Base-by-base conservation (phyloP, 2,888 invertebrate genomes). In the Asteroscopus sphinx region DNA sequence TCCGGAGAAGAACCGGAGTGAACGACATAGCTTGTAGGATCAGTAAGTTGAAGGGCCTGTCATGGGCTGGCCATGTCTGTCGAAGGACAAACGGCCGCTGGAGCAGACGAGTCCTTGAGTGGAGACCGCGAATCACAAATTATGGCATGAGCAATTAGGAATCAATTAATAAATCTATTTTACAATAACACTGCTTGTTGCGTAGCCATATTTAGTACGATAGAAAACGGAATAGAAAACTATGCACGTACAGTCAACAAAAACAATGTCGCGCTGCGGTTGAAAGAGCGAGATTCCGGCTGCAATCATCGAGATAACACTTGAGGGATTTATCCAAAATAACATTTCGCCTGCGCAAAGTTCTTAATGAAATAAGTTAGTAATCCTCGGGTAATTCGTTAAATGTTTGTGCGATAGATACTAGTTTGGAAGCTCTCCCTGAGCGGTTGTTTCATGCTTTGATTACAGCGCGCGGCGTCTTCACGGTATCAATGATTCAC, bases 311-410 rank as follows among this genome's bases (percentile, higher is more conserved):
- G 77, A 83, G 85, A 85, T 88, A 87, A 86, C 80, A 79, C 86
- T 86, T 81, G 76, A 80, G 86, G 86, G 87, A 87, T 88, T 87
- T 85, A 86, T 83, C 86, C 86, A 86, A 88, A 88, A 88, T 86
- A 88, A 88, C 90, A 83, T 85, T 90, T 87, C 79, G 82, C 76
- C 76, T 72, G 79, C 81, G 77, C 84, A 79, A 90, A 90, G 88
- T 90, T 90, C 87, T 84, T 90, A 90, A 90, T 90, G 89, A 90
- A 90, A 90, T 90, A 90, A 90, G 90, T 90, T 90, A 79, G 87
- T 89, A 88, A 90, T 89, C 90, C 90, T 83, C 81, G 77, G 82
- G 87, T 88, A 87, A 89, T 88, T 89, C 89, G 89, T 87, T 88
- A 83, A 88, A 86, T 85, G 89, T 87, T 88, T 84, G 85, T 81